Base-by-base conservation (phyloP, 1,140 invertebrate species). In the Drosophila orena region DNA sequence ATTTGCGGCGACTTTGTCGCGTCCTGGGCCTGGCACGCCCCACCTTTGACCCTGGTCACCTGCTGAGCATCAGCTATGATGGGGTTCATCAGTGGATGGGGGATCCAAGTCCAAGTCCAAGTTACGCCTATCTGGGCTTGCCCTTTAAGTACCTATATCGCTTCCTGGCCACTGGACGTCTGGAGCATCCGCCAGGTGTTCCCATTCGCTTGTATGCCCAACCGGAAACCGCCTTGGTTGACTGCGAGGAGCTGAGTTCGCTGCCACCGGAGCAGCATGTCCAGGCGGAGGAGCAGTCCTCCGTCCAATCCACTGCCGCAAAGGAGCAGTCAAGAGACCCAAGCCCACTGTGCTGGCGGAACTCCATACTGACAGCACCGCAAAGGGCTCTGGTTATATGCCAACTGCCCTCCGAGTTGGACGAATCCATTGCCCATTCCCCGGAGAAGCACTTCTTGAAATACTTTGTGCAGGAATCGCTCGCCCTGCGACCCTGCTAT, bases 341-440 rank as follows among this genome's bases (percentile, higher is more conserved):
- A n/a, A 38, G 37, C 5, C 3, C 37, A 10, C 22, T 34, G 14
- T 24, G 60, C 20, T 79, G 76, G 76, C 7, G 38, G 0, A 40
- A 65, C 12, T 79, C 76, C 0, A 30, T 47, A 1, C 64, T 57
- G 3, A 47, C 42, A 0, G n/a, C 27, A 0, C 35, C 60, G 2
- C 73, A 58, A 5, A 52, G 59, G 15, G 70, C 66, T 15, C 46
- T 79, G 7, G 17, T 79, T 2, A 58, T 79, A 15, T 77, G 77
- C 24, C 17, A 78, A 37, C 24, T 75, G 15, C 17, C 69, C n/a
- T 3, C 43, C 3, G 37, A 46, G n/a, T 15, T 35, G 37, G 35
- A 50, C n/a, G 34, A 58, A 4, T 35, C 56, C 17, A 58, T 58
- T 38, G 59, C 43, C 12, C 37, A 30, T 0, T 30, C 22, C 22